Percentiles rank a stretch among this genome's conserved stretches.
phyloP scores from a whole-genome alignment of 2,113 vertebrate genomes.

The Oryzias javanicus region DNA sequence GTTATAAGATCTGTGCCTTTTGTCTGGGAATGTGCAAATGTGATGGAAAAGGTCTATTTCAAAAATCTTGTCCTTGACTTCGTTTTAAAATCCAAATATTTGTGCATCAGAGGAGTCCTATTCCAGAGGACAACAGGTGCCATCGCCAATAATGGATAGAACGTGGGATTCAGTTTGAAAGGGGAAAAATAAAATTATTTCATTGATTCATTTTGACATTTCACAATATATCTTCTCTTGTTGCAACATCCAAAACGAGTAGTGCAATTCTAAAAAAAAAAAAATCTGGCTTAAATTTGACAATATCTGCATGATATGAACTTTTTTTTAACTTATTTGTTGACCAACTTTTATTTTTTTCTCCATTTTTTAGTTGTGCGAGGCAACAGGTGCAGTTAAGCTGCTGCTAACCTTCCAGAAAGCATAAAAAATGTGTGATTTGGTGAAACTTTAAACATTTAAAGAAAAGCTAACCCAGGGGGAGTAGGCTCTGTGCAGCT shows the following conservation, averaged over 20 bases:
- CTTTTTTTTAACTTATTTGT: no score
- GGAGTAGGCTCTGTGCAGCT: no score
- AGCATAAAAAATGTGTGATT: neutral
- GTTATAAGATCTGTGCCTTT: neutral
- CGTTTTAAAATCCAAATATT: neutral
- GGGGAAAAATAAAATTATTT: neutral
- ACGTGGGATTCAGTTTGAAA: neutral
- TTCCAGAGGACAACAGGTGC: constrained; percentile 43
- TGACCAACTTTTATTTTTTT: no score
- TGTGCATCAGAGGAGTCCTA: constrained; percentile 9
- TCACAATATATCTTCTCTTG: no score
- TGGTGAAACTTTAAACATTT: no score
- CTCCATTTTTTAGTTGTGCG: no score
- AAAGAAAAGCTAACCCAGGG: no score
- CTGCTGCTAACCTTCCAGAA: neutral
- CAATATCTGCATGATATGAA: no score
- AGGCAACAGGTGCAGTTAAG: no score
- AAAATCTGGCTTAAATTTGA: no score
- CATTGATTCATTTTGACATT: neutral
- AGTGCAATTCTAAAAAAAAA: no score
- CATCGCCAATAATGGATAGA: neutral
- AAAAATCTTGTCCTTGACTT: neutral
- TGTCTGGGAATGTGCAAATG: constrained; percentile 10
- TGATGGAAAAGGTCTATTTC: neutral
- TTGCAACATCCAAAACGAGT: no score